These are phyloP conservation scores for Stratiomys singularior DNA, from an alignment of 2,888 invertebrate species.

Conservation along the genomic window DNA sequence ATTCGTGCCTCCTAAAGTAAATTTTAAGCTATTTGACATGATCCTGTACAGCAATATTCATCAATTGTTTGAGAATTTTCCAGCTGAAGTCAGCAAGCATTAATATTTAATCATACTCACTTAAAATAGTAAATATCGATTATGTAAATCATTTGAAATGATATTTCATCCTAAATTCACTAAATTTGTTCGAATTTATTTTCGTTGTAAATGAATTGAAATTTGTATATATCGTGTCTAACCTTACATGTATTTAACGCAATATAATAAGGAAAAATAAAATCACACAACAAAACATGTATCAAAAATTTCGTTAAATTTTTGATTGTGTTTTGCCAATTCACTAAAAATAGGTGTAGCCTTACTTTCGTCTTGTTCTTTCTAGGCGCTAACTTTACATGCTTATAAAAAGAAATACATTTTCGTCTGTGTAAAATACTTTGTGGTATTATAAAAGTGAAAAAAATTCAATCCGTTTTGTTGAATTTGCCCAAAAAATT, in stretches of 20 bases:
- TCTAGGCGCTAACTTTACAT: conserved; percentile 17
- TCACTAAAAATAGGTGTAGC: background rate
- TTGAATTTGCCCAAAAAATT: background rate
- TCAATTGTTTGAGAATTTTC: too few species aligned
- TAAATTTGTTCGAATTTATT: background rate
- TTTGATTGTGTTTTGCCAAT: conserved; percentile 21
- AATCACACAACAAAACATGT: conserved; percentile 25
- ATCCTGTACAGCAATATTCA: too few species aligned
- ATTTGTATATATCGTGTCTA: background rate
- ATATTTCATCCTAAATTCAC: background rate
- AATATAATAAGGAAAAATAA: background rate
- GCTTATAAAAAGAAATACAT: conserved; percentile 7
- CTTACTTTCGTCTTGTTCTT: conserved; percentile 3
- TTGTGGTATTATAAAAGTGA: conserved; percentile 21
- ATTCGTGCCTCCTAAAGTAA: too few species aligned
- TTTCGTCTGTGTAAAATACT: conserved; percentile 8
- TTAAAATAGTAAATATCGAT: too few species aligned
- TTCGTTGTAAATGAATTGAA: conserved; percentile 16
- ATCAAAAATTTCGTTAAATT: conserved; percentile 9
- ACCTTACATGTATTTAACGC: background rate
- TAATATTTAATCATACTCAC: too few species aligned
- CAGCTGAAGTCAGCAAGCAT: too few species aligned
- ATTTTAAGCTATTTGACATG: too few species aligned
- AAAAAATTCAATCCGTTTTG: background rate
- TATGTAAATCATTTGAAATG: background rate